phyloP scores from a whole-genome alignment of 2,888 invertebrate genomes.

The Drosophila hawaiiensis region DNA sequence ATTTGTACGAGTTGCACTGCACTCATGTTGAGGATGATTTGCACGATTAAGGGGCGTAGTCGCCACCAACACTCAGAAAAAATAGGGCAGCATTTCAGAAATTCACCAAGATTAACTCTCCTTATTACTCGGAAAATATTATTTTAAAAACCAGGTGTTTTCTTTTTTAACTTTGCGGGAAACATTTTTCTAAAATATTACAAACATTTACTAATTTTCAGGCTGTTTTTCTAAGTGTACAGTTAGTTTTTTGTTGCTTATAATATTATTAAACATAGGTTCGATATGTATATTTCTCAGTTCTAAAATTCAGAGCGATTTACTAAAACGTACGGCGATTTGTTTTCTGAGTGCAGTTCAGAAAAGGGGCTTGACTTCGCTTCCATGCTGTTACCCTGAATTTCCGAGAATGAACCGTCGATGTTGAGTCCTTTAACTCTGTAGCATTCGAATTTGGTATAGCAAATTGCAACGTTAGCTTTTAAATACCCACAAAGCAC shows the following conservation, averaged over 20 bases:
- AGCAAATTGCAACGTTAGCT: not conserved
- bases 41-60: slow-evolving; percentile 37
- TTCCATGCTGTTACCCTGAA: not conserved
- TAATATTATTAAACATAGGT: not conserved
- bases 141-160: not conserved
- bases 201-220: not conserved
- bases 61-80: not conserved
- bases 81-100: not conserved
- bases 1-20: slow-evolving; percentile 45
- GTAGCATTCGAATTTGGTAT: not conserved
- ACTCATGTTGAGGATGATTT: slow-evolving; percentile 61
- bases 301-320: not conserved
- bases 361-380: slow-evolving; percentile 4
- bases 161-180: not conserved
- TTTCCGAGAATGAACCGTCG: not conserved
- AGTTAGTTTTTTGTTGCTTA: not conserved
- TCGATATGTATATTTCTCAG: not conserved
- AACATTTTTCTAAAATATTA: not conserved
- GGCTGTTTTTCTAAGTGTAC: not conserved
- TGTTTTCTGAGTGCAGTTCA: not conserved
- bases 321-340: not conserved
- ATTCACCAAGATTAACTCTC: not conserved
- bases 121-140: not conserved
- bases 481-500: slow-evolving; percentile 1
- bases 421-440: not conserved